Evolutionary conservation across 1,140 invertebrate species (phyloP).

Genomic region (Kradibia gibbosae): DNA sequence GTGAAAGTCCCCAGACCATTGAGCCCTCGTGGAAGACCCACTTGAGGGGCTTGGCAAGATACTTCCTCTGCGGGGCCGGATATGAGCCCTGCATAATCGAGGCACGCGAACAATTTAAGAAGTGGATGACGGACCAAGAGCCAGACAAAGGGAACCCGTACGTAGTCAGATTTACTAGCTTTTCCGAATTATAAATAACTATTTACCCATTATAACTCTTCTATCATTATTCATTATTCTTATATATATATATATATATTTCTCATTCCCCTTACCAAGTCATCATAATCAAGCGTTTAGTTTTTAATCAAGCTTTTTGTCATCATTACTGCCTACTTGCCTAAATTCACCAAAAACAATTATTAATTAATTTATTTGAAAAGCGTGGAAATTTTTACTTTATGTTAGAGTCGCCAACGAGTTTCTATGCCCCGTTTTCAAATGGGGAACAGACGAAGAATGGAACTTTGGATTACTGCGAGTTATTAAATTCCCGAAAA

Average conservation of each 20-base stretch:
- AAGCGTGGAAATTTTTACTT: neutral
- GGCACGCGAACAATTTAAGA: constrained; percentile 77
- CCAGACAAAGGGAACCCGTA: constrained; percentile 84
- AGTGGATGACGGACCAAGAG: constrained; percentile 79
- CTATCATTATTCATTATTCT: neutral
- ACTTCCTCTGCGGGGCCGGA: constrained; percentile 81
- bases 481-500: constrained; percentile 80
- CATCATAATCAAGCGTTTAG: too few species aligned
- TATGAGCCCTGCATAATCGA: constrained; percentile 81
- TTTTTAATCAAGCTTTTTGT: too few species aligned
- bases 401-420: constrained; percentile 78
- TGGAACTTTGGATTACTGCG: constrained; percentile 85
- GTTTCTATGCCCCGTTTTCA: constrained; percentile 84
- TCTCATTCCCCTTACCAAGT: neutral
- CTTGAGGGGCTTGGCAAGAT: constrained; percentile 76
- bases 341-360: too few species aligned
- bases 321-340: too few species aligned
- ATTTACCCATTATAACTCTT: neutral
- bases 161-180: constrained; percentile 61
- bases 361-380: too few species aligned
- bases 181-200: neutral
- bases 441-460: constrained; percentile 82
- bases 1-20: constrained; percentile 69
- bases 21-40: constrained; percentile 77
- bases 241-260: neutral